Evolutionary conservation across 53 echinoderm and acorn worm genomes (phyloP).

Genomic region (Arbacia lixula): DNA sequence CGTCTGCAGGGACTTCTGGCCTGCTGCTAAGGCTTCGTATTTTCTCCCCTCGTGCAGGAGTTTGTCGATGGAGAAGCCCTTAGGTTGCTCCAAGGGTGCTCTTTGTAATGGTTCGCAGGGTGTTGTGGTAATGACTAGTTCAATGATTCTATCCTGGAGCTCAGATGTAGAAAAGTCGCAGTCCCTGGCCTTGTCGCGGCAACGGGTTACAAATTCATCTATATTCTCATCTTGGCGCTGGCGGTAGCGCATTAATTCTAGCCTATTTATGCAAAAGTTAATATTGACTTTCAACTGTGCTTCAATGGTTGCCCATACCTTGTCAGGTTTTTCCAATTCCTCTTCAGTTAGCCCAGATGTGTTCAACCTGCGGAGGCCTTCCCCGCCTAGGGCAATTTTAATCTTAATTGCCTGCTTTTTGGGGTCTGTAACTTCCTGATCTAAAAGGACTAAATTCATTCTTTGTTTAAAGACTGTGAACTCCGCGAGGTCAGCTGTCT

Average conservation of each 20-base stretch:
- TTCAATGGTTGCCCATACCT: constrained; percentile 68
- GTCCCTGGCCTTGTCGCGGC: constrained; percentile 51
- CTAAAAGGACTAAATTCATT: too few species aligned
- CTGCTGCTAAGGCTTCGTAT: constrained; percentile 66
- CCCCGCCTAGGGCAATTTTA: constrained; percentile 66
- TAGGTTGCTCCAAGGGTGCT: constrained; percentile 20
- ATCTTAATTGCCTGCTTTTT: too few species aligned
- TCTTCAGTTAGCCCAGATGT: constrained; percentile 52
- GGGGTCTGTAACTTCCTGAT: too few species aligned
- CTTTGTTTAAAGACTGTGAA: too few species aligned
- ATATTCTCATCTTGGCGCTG: constrained; percentile 45
- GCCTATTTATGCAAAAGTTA: constrained; percentile 63
- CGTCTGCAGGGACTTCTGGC: too few species aligned
- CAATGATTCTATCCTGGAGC: constrained; percentile 51
- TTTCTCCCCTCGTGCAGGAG: constrained; percentile 50
- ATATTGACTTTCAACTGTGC: constrained; percentile 55
- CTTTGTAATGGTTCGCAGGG: constrained; percentile 55
- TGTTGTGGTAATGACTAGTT: constrained; percentile 69
- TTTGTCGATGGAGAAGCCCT: constrained; percentile 14
- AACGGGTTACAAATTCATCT: constrained; percentile 69
- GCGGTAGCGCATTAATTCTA: constrained; percentile 62
- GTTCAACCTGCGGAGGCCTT: constrained; percentile 68
- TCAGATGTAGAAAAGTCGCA: constrained; percentile 59
- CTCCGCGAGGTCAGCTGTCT: too few species aligned
- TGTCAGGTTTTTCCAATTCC: constrained; percentile 57